Evolutionary conservation across 2,888 invertebrate species (phyloP), one percentile per base, ranked within the genome.

Genomic region (Drosophila paramelanica): DNA sequence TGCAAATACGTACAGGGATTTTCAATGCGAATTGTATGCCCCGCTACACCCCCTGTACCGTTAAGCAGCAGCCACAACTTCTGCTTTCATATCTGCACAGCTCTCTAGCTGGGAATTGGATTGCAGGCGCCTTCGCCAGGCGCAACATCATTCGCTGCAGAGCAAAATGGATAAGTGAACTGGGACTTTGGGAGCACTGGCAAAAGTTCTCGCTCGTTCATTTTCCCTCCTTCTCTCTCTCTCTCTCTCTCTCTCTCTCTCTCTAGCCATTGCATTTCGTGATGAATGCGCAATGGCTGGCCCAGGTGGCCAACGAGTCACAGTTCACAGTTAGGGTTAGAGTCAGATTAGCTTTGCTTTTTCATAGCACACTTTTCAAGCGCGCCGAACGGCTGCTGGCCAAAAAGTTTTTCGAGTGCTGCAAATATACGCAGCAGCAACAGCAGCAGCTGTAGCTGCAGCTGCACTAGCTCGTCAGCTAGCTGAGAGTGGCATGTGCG

Each of bases 121-220:
- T 69, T 69, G 73, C 61, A 66, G 56, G 38, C 50, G 49, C 56
- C 43, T 55, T 60, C 67, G 57, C 49, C 47, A 53, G 71, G 56
- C 57, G 53, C 67, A 55, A 51, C 67, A 66, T 76, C 59, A 65
- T 75, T 66, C 67, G 74, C 52, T 36, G 45, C 74, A 65, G 76
- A 73, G 76, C 55, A 75, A 77, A 84, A 81, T 79, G 81, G 81
- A 81, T 86, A 86, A 86, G 87, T 83, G 81, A 84, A 79, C 81
- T 58, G 83, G 87, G 81, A 83, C 66, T 79, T 43, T 36, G 77
- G 78, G 77, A 74, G 45, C n/a, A 36, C 31, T 13, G 33, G 61
- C 38, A 60, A 71, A 71, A 71, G 46, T 69, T 58, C 52, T 41
- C 61, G 11, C 62, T 14, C 23, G 7, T 20, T 51, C 17, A 5